These are phyloP conservation scores for Scelioninae gen. 1 DNA, from an alignment of 2,888 invertebrate species.

Conservation along the genomic window DNA sequence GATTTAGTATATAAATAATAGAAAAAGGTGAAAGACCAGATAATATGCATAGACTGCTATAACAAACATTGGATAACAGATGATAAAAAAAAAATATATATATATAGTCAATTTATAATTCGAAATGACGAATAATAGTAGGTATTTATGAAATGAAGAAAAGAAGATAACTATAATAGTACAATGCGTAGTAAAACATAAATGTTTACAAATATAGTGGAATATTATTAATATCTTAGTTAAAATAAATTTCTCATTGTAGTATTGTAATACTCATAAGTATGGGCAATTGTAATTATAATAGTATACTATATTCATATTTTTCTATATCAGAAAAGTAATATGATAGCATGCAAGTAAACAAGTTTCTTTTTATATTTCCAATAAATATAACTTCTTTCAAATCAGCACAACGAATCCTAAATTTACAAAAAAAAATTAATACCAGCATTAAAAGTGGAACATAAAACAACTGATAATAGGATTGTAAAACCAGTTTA, in stretches of 20 bases:
- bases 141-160: neutral
- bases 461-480: neutral
- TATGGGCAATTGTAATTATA: neutral
- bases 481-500: constrained; percentile 1
- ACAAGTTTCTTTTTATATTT: neutral
- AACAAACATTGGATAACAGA: constrained; percentile 7
- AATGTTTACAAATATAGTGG: neutral
- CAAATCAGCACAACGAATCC: no score
- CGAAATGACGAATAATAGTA: neutral
- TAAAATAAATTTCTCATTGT: neutral
- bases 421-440: neutral
- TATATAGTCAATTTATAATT: neutral
- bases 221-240: neutral
- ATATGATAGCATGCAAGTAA: no score
- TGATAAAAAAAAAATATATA: neutral
- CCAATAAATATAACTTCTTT: no score
- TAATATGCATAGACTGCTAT: neutral
- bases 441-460: neutral
- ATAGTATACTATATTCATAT: no score
- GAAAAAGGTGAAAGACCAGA: constrained; percentile 13
- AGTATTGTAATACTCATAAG: neutral
- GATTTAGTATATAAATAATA: constrained; percentile 10
- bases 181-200: neutral
- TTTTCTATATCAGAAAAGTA: neutral
- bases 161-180: neutral